These are phyloP conservation scores for Lichenostomus cassidix DNA, from an alignment of 2,113 vertebrate genomes.

Conservation along the genomic window DNA sequence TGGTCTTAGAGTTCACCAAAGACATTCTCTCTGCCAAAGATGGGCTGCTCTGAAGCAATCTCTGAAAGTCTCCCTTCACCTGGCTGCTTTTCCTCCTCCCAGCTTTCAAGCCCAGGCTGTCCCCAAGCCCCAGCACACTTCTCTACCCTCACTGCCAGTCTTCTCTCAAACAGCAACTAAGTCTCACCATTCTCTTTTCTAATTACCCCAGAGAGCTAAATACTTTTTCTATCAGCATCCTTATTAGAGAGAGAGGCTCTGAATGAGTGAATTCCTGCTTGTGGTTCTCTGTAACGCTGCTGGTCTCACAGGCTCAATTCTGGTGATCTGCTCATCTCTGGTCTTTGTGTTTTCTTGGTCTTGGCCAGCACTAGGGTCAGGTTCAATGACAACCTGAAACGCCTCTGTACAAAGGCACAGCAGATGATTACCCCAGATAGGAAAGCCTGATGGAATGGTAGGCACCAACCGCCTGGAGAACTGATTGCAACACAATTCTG, in stretches of 20 bases:
- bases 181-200: not conserved
- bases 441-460: not conserved
- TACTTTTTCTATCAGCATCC: not conserved
- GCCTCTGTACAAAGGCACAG: not conserved
- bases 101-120: not conserved
- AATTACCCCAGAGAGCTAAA: not conserved
- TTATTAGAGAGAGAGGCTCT: not conserved
- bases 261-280: not conserved
- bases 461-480: not conserved
- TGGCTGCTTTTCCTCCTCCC: not conserved
- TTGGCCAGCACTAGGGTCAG: fast-evolving
- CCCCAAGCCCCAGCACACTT: not conserved
- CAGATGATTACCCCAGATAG: not conserved
- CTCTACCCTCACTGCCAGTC: not conserved
- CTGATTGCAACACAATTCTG: not conserved
- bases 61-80: not conserved
- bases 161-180: not conserved
- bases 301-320: not conserved
- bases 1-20: not conserved
- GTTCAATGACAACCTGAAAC: not conserved
- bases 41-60: not conserved
- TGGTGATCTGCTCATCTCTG: not conserved
- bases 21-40: not conserved
- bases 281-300: not conserved
- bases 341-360: not conserved